Percentiles rank a stretch among this genome's conserved stretches.
Conservation (phyloP, 1,140 invertebrate genomes). For the Alviniconcha marisindica region DNA sequence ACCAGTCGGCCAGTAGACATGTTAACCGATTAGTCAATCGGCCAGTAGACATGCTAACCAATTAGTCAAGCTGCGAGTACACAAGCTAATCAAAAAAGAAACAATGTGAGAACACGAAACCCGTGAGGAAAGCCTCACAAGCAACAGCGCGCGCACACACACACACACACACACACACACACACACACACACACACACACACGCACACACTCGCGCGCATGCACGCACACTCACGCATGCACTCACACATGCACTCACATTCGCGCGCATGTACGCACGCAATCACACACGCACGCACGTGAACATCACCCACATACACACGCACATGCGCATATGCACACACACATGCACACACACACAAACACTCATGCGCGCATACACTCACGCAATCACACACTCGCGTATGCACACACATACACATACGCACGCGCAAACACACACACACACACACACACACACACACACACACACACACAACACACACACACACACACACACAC, state of each 20-base stretch:
- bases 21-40: too few relatives aligned
- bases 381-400: not conserved
- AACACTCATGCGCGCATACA: not conserved
- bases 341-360: constrained; percentile 14
- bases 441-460: not conserved
- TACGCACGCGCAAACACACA: not conserved
- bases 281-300: not conserved
- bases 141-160: not conserved
- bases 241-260: not conserved
- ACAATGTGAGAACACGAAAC: too few relatives aligned
- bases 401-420: not conserved
- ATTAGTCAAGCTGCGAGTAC: too few relatives aligned
- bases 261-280: not conserved
- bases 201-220: not conserved
- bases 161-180: constrained; percentile 1
- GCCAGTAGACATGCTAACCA: too few relatives aligned
- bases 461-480: not conserved
- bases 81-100: too few relatives aligned
- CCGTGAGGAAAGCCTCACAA: not conserved
- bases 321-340: not conserved
- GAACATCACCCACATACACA: not conserved
- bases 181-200: not conserved
- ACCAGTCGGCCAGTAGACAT: too few relatives aligned
- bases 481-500: not conserved
- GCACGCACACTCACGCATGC: not conserved